Percentiles rank a stretch among this genome's conserved stretches.
Conservation (phyloP, 2,888 invertebrate genomes). For the Rhimphoctona megacephalus region DNA sequence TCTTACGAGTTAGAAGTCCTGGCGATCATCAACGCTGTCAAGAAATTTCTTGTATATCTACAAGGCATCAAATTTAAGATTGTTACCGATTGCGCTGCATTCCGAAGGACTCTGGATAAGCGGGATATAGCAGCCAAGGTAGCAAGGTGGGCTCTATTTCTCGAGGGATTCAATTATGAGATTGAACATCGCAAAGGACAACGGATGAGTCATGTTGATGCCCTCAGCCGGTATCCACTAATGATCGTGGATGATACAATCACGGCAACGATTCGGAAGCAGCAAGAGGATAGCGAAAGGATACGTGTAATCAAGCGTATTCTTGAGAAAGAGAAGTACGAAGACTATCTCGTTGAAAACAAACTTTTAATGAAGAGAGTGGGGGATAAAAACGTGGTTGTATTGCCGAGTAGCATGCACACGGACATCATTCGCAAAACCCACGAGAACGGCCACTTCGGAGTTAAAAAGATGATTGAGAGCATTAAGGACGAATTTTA, state of each 20-base stretch:
- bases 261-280: conserved; percentile 45
- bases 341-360: conserved; percentile 42
- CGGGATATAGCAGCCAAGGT: conserved; percentile 62
- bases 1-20: conserved; percentile 75
- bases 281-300: conserved; percentile 51
- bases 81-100: conserved; percentile 68
- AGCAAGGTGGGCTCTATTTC: conserved; percentile 70
- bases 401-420: conserved; percentile 36
- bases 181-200: conserved; percentile 67
- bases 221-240: conserved; percentile 71
- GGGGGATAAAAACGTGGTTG: conserved; percentile 28
- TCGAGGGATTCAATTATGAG: conserved; percentile 59
- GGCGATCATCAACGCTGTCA: conserved; percentile 73
- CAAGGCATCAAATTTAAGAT: conserved; percentile 61
- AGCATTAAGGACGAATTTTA: conserved; percentile 62
- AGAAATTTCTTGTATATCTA: conserved; percentile 71
- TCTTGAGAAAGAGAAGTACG: conserved; percentile 14
- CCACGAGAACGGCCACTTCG: conserved; percentile 66
- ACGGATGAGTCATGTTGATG: conserved; percentile 70
- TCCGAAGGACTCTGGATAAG: conserved; percentile 66
- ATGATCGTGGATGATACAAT: conserved; percentile 37
- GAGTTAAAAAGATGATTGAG: conserved; percentile 56
- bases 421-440: conserved; percentile 50
- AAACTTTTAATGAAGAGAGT: conserved; percentile 36
- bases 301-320: conserved; percentile 15